phyloP scores from a whole-genome alignment of 2,888 invertebrate genomes.

The Cetonia aurata region DNA sequence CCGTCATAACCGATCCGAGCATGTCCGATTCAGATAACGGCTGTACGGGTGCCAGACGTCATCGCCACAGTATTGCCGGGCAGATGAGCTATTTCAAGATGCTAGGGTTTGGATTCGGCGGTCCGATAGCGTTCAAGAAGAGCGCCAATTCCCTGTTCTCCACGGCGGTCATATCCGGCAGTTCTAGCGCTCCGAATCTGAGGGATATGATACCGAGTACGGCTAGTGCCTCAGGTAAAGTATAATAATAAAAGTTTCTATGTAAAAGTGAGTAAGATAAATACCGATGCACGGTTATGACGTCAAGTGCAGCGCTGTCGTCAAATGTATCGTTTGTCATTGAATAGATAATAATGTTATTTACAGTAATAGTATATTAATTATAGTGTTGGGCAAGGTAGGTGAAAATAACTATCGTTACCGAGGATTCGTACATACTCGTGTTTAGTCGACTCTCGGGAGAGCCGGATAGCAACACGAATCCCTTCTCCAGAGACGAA shows the following conservation, averaged over 20 bases:
- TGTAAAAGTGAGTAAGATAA: neutral
- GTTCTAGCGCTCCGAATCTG: conserved; percentile 91
- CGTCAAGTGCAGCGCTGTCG: too few relatives aligned
- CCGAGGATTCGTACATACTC: too few relatives aligned
- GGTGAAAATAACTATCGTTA: too few relatives aligned
- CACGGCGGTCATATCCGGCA: conserved; percentile 96
- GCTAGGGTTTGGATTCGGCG: conserved; percentile 81
- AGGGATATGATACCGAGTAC: conserved; percentile 87
- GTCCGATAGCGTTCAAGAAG: conserved; percentile 68
- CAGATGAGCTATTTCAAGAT: conserved; percentile 95
- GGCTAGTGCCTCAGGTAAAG: conserved; percentile 81
- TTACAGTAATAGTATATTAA: too few relatives aligned
- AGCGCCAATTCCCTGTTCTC: conserved; percentile 91
- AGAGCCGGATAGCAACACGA: too few relatives aligned
- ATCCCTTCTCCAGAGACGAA: too few relatives aligned
- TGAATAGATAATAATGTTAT: too few relatives aligned
- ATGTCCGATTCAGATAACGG: conserved; percentile 63
- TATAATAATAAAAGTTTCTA: conserved; percentile 4
- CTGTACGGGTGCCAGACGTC: conserved; percentile 75
- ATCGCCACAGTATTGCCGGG: conserved; percentile 96
- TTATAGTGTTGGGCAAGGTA: too few relatives aligned
- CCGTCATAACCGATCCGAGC: conserved; percentile 59
- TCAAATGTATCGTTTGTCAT: too few relatives aligned
- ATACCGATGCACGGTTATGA: too few relatives aligned
- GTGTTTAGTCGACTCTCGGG: too few relatives aligned